Evolutionary conservation across 1,140 invertebrate genomes (phyloP), one percentile per base, ranked within the genome.

Genomic region (Helicoverpa zea): DNA sequence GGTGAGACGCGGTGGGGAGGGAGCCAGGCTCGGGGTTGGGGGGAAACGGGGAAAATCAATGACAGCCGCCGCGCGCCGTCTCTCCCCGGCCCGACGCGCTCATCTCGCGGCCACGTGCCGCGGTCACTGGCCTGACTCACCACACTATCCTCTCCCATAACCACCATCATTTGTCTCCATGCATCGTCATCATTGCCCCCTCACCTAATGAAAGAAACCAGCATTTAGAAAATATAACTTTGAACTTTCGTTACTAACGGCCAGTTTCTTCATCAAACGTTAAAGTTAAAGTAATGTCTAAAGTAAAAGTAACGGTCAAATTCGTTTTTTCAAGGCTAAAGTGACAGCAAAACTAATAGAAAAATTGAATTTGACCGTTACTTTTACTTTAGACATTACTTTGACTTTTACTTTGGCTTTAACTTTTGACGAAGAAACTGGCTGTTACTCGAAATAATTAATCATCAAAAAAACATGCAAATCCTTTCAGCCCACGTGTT

Each of bases 21-120:
- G 89, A 86, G 86, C 75, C 83, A 86, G 84, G 84, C 84, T 84
- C 84, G 86, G 83, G 89, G 87, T 78, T 64, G 87, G 88, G 86
- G 91, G 86, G 89, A 87, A 88, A 91, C 90, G 89, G 89, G 91
- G 92, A 93, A 94, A 94, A 94, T 95, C 94, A 93, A 93, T 94
- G 92, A 93, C 93, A 93, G 90, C 92, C 92, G 91, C 92, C 91
- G 91, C 91, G 90, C 91, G 89, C 93, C 92, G 89, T 90, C 90
- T 91, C 92, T 91, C 91, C 90, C 91, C 91, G 87, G 88, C 91
- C 88, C 91, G 89, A 91, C 90, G 91, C 92, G 91, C 89, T 94
- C 93, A 94, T 94, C 93, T 94, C 93, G 91, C 88, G 89, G 73
- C 92, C 93, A 94, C 93, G 93, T 94, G 92, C 90, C 88, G 89